phyloP scores from a whole-genome alignment of 2,888 invertebrate genomes.

The Ommatoiulus sabulosus region DNA sequence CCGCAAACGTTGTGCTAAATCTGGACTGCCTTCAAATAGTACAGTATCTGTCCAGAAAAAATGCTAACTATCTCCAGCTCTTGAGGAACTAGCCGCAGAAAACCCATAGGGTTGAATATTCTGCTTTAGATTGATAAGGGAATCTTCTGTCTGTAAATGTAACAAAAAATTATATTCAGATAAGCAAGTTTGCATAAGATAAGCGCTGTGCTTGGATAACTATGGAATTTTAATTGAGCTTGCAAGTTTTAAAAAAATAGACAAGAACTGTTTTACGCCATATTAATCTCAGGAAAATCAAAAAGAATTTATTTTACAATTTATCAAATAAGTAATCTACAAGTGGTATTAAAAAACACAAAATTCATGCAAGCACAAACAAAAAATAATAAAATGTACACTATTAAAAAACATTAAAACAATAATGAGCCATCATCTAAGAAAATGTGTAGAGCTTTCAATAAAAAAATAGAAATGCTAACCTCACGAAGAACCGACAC shows the following conservation, averaged over 20 bases:
- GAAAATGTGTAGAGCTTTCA: background rate
- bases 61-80: background rate
- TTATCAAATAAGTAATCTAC: too few relatives aligned
- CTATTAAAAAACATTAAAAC: too few relatives aligned
- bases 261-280: too few relatives aligned
- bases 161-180: background rate
- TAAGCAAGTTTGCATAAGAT: background rate
- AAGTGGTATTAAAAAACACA: too few relatives aligned
- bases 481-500: constrained; percentile 67
- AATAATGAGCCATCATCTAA: too few relatives aligned
- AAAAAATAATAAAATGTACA: too few relatives aligned
- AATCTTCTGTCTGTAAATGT: constrained; percentile 42
- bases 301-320: too few relatives aligned
- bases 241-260: too few relatives aligned
- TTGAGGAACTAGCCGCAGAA: background rate
- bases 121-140: constrained; percentile 51
- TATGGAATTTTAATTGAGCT: too few relatives aligned
- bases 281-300: too few relatives aligned
- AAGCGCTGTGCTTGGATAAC: background rate
- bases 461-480: constrained; percentile 47
- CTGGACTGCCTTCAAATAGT: background rate
- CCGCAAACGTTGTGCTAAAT: background rate
- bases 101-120: constrained; percentile 47
- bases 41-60: background rate
- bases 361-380: too few relatives aligned